These are phyloP conservation scores for Musca vetustissima DNA, from an alignment of 1,140 invertebrate species.

Conservation along the genomic window DNA sequence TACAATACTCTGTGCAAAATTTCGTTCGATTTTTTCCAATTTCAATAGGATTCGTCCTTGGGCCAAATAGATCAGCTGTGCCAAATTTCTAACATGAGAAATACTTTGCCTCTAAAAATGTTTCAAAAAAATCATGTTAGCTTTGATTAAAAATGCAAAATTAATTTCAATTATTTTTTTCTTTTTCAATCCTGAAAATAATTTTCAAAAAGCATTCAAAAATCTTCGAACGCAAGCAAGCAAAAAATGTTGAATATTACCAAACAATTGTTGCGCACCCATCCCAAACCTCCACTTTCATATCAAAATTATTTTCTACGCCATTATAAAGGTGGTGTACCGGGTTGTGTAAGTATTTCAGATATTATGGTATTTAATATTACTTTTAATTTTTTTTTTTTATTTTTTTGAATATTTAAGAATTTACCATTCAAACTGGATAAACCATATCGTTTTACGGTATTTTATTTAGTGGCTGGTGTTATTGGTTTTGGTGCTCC, in stretches of 20 bases:
- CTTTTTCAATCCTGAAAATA: too few relatives aligned
- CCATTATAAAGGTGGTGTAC: not conserved
- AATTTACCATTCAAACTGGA: conserved; percentile 7
- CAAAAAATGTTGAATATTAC: not conserved
- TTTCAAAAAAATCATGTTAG: too few relatives aligned
- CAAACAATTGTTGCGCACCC: not conserved
- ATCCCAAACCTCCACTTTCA: not conserved
- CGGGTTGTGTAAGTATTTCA: conserved; percentile 2
- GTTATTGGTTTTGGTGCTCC: conserved; percentile 72
- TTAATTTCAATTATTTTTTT: too few relatives aligned
- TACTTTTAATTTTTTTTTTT: not conserved
- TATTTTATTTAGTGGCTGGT: conserved; percentile 69
- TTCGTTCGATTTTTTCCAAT: too few relatives aligned
- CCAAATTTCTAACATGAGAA: too few relatives aligned
- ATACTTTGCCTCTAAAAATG: too few relatives aligned
- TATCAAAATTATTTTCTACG: not conserved
- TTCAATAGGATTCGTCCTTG: too few relatives aligned
- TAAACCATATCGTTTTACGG: conserved; percentile 57
- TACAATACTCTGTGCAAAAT: too few relatives aligned
- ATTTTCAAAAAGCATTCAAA: too few relatives aligned
- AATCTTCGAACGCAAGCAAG: too few relatives aligned
- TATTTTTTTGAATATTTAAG: not conserved
- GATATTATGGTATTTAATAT: not conserved
- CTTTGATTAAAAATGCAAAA: too few relatives aligned
- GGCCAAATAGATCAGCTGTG: too few relatives aligned